Base-by-base conservation (phyloP, 64 coral and sea anemone genomes). In the Montipora sp. region DNA sequence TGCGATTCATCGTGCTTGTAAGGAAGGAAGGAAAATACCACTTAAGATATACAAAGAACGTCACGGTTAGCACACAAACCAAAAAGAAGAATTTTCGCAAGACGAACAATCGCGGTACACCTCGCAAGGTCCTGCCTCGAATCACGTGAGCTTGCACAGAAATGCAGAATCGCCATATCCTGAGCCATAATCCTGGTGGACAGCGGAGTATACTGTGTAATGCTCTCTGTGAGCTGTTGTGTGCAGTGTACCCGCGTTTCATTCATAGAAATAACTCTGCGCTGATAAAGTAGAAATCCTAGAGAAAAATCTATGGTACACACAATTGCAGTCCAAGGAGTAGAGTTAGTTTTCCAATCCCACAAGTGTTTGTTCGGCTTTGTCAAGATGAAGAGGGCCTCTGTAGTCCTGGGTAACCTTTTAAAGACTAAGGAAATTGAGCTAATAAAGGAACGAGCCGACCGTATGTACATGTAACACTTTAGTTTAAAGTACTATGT, bases 11-110 rank as follows among this genome's bases (percentile, higher is more conserved):
- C 9, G 95, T 93, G 44, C 91, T 90, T n/a, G 81, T 93, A 24
- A 93, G 48, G 20, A 93, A 93, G 12, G 90, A 45, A 9, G 95
- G 91, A 22, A 96, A 96, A 83, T 93, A 96, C 78, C 89, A 53
- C 75, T 96, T 96, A 1, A 96, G 79, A 43, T 93, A 96, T 19
- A 96, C 47, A 75, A 96, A 82, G 11, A 93, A n/a, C 47, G 48
- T 81, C 47, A 96, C 80, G 5, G 93, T 88, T 19, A 96, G 77
- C 5, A 73, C 75, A 91, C 95, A 96, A 45, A 87, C 86, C 43
- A 96, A 48, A 36, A 92, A 93, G 46, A 96, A 93, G 5, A 72
- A 55, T 90, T 91, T 91, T 48, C 95, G 87, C 59, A 93, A 71
- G 7, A 96, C 73, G 90, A 96, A 96, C 18, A 96, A 55, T n/a